phyloP scores from a whole-genome alignment of 2,888 invertebrate species.

The Caenorhabditis imperialis region DNA sequence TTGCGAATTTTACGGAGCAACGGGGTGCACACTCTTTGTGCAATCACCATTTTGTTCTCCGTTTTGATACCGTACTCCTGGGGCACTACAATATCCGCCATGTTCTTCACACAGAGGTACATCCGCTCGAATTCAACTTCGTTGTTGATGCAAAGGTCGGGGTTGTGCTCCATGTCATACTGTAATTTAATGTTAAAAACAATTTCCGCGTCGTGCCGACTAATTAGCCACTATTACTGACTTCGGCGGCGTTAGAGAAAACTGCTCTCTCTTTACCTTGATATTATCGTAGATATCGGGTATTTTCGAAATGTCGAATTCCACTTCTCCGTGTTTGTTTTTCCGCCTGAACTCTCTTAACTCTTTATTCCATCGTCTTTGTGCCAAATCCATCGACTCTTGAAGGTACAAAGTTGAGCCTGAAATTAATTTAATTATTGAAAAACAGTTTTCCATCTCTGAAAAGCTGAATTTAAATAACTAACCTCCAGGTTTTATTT shows the following conservation, averaged over 20 bases:
- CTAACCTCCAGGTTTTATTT: conserved; percentile 53
- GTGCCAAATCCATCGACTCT: conserved; percentile 98
- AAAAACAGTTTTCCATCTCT: too few relatives aligned
- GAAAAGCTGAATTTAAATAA: too few relatives aligned
- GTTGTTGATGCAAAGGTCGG: conserved; percentile 82
- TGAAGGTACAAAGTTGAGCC: conserved; percentile 88
- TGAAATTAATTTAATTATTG: too few relatives aligned
- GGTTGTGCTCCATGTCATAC: conserved; percentile 94
- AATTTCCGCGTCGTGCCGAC: background rate
- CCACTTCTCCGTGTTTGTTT: conserved; percentile 82
- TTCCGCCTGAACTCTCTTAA: conserved; percentile 89
- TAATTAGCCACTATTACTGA: too few relatives aligned
- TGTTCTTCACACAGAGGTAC: conserved; percentile 94
- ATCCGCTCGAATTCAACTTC: conserved; percentile 81
- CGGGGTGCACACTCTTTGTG: conserved; percentile 97
- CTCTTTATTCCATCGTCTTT: conserved; percentile 83
- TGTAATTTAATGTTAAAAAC: conserved; percentile 16
- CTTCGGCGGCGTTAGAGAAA: too few relatives aligned
- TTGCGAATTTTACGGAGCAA: conserved; percentile 85
- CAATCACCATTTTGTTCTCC: conserved; percentile 95
- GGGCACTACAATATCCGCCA: conserved; percentile 98
- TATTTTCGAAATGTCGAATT: conserved; percentile 96
- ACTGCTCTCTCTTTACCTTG: too few relatives aligned
- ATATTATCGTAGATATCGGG: conserved; percentile 99
- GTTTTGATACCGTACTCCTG: conserved; percentile 97